A percentile compares a stretch with the other conserved stretches of the same genome.
phyloP scores from a whole-genome alignment of 2,797 vertebrate genomes.

The Delichon dasypus region DNA sequence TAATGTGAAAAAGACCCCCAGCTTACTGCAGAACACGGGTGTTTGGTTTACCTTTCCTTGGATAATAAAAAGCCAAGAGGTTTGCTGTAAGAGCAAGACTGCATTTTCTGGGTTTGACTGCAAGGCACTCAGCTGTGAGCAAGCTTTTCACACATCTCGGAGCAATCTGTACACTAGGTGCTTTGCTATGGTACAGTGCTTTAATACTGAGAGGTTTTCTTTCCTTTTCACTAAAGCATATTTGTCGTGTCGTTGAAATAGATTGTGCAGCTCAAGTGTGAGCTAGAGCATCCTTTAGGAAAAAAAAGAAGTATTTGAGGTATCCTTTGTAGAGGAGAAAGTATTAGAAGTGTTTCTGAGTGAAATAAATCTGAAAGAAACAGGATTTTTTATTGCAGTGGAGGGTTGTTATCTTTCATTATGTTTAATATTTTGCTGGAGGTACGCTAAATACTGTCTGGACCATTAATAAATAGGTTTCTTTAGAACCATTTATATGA shows the following conservation, averaged over 20 bases:
- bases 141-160: constrained; percentile 2
- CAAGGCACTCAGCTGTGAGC: constrained; percentile 21
- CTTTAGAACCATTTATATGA: constrained; percentile 4
- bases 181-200: constrained; percentile 54
- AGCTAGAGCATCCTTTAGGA: background rate
- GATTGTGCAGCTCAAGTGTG: background rate
- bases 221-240: constrained; percentile 35
- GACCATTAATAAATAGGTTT: constrained; percentile 78
- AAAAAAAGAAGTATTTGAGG: background rate
- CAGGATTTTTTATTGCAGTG: background rate
- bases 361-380: background rate
- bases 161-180: constrained; percentile 24
- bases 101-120: constrained; percentile 20
- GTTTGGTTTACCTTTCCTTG: background rate
- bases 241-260: constrained; percentile 22
- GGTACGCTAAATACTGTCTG: constrained; percentile 33
- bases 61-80: background rate
- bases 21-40: background rate
- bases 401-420: constrained; percentile 67
- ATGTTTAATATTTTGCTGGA: constrained; percentile 66
- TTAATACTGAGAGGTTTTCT: constrained; percentile 53
- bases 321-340: background rate
- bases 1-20: background rate
- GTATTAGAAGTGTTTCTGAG: background rate
- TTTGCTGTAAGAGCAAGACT: background rate